These are phyloP conservation scores for Oncorhynchus clarkii DNA, from an alignment of 2,113 vertebrate genomes.

Conservation along the genomic window DNA sequence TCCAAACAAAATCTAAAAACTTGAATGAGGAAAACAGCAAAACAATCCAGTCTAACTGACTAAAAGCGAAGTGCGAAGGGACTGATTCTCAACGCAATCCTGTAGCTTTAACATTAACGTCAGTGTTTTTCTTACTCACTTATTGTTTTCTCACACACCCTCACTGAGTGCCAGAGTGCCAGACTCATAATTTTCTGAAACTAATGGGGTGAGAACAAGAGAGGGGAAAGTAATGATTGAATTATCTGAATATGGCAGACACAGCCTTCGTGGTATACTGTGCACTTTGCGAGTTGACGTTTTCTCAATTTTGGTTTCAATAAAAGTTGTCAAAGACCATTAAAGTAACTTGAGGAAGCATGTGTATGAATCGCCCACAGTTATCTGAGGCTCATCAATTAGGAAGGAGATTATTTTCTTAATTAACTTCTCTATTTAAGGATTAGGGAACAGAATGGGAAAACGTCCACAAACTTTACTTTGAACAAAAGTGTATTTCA, in stretches of 20 bases:
- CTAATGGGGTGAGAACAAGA: constrained; percentile 52
- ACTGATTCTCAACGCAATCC: background rate
- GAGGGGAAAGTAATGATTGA: constrained; percentile 46
- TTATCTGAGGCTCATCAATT: background rate
- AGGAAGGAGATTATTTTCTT: background rate
- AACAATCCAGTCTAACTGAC: background rate
- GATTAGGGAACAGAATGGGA: background rate
- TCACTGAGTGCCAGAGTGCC: constrained; percentile 30
- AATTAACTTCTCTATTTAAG: background rate
- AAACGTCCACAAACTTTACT: background rate
- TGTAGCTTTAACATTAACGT: constrained; percentile 43
- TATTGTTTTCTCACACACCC: constrained; percentile 35
- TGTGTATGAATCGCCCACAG: background rate
- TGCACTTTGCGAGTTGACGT: background rate
- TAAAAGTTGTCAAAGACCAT: background rate
- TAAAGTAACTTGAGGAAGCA: background rate
- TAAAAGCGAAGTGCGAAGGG: background rate
- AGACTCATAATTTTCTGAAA: constrained; percentile 48
- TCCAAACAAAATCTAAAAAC: background rate
- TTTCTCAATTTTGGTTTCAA: background rate
- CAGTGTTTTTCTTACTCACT: constrained; percentile 2
- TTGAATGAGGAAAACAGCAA: background rate
- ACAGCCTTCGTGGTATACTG: background rate
- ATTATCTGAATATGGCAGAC: constrained; percentile 2
- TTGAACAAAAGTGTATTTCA: no score